Conservation (phyloP, 2,888 invertebrate species). For the Hypsopygia costalis region DNA sequence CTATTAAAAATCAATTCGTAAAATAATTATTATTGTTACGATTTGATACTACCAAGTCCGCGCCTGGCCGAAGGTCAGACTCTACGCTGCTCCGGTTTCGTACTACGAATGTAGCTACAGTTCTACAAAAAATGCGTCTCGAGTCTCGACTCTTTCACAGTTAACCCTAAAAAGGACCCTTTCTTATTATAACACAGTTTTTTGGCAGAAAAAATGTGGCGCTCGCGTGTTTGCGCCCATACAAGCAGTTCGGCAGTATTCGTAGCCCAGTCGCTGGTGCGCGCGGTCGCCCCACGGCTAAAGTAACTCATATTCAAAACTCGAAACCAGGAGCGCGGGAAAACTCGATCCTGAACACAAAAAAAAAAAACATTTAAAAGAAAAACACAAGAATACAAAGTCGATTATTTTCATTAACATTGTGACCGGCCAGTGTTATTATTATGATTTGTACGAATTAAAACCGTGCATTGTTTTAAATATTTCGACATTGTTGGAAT, state of each 20-base stretch:
- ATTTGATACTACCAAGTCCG: too few species aligned
- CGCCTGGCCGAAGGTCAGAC: too few species aligned
- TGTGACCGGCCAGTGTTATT: conserved; percentile 56
- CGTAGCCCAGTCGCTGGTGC: conserved; percentile 65
- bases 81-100: too few species aligned
- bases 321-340: conserved; percentile 66
- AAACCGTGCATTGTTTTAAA: conserved; percentile 68
- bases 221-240: conserved; percentile 36
- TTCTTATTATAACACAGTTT: conserved; percentile 59
- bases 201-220: conserved; percentile 67
- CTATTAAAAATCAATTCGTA: too few species aligned
- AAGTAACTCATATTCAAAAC: conserved; percentile 35
- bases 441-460: conserved; percentile 64
- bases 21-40: too few species aligned
- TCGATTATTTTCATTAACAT: conserved; percentile 50
- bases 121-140: conserved; percentile 25
- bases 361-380: conserved; percentile 28
- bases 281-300: conserved; percentile 59
- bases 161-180: conserved; percentile 71
- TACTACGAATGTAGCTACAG: too few species aligned
- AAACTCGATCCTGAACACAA: conserved; percentile 46
- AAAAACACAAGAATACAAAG: conserved; percentile 26
- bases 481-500: conserved; percentile 69
- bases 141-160: conserved; percentile 51
- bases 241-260: conserved; percentile 43